phyloP scores from a whole-genome alignment of 1,140 invertebrate genomes.

The Drosophila lacteicornis region DNA sequence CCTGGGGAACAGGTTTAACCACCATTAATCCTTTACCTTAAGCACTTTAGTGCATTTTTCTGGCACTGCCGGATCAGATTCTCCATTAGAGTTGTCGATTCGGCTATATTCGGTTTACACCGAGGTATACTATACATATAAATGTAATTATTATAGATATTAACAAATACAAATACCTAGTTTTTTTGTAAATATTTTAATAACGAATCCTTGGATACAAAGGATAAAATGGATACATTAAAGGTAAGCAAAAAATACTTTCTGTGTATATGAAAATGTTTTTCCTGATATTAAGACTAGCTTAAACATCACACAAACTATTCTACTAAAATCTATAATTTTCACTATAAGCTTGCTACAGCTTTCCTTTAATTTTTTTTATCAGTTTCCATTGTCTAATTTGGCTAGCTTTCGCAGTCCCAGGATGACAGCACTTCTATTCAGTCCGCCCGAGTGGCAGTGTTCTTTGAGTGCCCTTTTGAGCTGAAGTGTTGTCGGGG shows the following conservation, averaged over 20 bases:
- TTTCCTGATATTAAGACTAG: too few species aligned
- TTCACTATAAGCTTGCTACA: not conserved
- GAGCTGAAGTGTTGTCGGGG: constrained; percentile 28
- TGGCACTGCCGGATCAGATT: constrained; percentile 15
- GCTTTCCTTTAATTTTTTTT: too few species aligned
- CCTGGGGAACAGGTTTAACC: constrained; percentile 54
- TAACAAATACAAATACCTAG: too few species aligned
- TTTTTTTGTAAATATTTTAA: too few species aligned
- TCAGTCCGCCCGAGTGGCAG: not conserved
- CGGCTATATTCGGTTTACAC: not conserved
- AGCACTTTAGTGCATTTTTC: constrained; percentile 51
- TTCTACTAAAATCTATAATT: not conserved
- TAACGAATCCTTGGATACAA: too few species aligned
- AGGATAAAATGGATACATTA: too few species aligned
- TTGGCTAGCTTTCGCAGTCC: not conserved
- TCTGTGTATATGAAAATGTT: too few species aligned
- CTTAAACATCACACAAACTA: too few species aligned
- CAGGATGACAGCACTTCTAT: not conserved
- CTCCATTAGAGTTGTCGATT: constrained; percentile 6
- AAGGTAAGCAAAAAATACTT: too few species aligned
- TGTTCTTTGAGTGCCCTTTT: constrained; percentile 23
- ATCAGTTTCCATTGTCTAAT: not conserved
- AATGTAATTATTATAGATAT: too few species aligned
- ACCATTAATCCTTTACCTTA: constrained; percentile 67
- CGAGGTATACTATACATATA: not conserved